Evolutionary conservation across 2,113 vertebrate genomes (phyloP).

Genomic region (Otolemur garnettii): DNA sequence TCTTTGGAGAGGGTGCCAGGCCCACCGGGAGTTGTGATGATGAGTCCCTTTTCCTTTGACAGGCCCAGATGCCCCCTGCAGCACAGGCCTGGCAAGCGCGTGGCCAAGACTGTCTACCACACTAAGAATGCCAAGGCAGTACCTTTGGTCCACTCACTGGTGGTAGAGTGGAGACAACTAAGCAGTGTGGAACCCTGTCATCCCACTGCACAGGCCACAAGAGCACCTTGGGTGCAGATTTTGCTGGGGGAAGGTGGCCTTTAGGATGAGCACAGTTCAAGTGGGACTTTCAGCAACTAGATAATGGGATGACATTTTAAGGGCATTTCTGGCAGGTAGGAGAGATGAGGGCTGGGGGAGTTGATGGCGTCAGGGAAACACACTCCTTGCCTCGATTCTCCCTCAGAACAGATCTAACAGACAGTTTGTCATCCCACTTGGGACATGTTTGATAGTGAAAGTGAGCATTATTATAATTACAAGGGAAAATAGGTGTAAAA

Average conservation of each 20-base stretch:
- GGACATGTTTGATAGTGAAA: neutral
- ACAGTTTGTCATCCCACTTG: neutral
- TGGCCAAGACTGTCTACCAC: conserved; percentile 32
- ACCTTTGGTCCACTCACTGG: neutral
- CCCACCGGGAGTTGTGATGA: fast-evolving
- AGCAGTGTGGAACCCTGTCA: conserved; percentile 40
- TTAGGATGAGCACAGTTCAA: conserved; percentile 79
- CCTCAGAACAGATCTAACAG: neutral
- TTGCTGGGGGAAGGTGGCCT: conserved; percentile 78
- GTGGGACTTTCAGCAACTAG: conserved; percentile 82
- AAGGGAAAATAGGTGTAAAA: neutral
- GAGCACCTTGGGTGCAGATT: conserved; percentile 72
- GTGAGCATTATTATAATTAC: neutral
- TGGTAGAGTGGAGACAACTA: neutral
- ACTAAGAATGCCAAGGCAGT: conserved; percentile 72
- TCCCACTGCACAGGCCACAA: conserved; percentile 62
- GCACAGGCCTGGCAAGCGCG: conserved; percentile 48
- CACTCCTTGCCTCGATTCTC: neutral
- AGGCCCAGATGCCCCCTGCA: no score
- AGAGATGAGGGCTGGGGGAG: conserved; percentile 45
- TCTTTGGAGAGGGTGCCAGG: neutral
- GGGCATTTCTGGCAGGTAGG: conserved; percentile 78
- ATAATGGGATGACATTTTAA: conserved; percentile 82
- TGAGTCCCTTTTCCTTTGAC: neutral
- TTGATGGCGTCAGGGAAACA: neutral